Evolutionary conservation across 2,113 vertebrate species (phyloP), one percentile per base, ranked within the genome.

Genomic region (Corythaeola cristata): DNA sequence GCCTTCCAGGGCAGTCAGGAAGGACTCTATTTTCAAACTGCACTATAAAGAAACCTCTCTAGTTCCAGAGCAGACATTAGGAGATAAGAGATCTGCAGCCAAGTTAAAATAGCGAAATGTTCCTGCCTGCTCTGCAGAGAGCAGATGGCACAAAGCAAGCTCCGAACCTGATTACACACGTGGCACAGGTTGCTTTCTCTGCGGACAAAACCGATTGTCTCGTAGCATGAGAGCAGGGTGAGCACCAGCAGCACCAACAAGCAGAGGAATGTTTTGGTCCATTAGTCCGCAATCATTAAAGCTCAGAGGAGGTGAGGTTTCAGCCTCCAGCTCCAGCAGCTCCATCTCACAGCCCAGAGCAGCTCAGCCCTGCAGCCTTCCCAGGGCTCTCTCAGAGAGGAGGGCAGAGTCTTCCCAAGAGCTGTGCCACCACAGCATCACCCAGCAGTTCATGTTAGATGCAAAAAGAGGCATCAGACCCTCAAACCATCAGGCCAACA

Each of bases 11-110:
- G 73, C 73, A 81, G 86, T 24, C 83, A 76, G 76, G 85, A 60
- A 78, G 27, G n/a, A 18, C 82, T 94, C 68, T 47, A 39, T 75
- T 94, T 93, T 77, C 92, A 88, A 91, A 81, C 30, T 53, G 76
- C 53, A 17, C 39, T 23, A 23, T 6, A 28, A 45, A 62, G 68
- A 89, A 89, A 85, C 37, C 64, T 67, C 62, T 53, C 59, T 26
- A 83, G 73, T 63, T 74, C 44, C 67, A 84, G 52, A 63, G 71
- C 80, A 72, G 91, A 45, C 56, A 5, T 5, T 9, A 67, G 72
- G 76, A 95, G 93, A 84, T 28, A 47, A 86, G 47, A 78, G 37
- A 92, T 21, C 32, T n/a, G 37, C 81, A 88, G 67, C 52, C 74
- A 73, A 88, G 69, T 41, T 22, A 52, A 50, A 85, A 68, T 39